phyloP scores from a whole-genome alignment of 2,888 invertebrate genomes.

The Sthenelais limicola region DNA sequence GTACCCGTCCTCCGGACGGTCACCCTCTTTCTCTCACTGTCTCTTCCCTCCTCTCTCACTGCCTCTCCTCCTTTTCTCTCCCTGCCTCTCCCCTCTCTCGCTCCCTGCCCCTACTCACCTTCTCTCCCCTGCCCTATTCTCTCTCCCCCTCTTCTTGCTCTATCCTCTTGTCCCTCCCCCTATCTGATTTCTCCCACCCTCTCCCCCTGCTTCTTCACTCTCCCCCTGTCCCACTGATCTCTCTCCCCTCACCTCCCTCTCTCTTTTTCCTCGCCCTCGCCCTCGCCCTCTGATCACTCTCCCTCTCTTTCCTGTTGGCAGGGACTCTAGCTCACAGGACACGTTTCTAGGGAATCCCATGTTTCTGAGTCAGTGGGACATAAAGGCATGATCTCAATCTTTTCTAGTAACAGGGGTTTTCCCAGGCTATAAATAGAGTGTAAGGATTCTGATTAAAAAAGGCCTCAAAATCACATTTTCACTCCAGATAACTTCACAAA shows the following conservation, averaged over 20 bases:
- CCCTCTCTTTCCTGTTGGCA: neutral
- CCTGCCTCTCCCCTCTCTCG: neutral
- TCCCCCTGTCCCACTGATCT: conserved; percentile 4
- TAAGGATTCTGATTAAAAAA: too few relatives aligned
- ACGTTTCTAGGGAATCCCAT: conserved; percentile 8
- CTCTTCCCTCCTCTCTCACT: neutral
- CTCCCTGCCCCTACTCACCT: neutral
- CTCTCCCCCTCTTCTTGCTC: too few relatives aligned
- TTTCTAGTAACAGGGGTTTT: too few relatives aligned
- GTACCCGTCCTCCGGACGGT: neutral
- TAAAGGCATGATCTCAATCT: too few relatives aligned
- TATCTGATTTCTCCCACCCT: neutral
- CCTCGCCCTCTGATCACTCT: neutral
- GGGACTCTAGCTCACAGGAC: neutral
- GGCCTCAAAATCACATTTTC: too few relatives aligned
- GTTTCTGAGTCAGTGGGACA: too few relatives aligned
- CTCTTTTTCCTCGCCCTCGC: neutral
- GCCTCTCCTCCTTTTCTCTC: neutral
- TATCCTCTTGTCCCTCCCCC: neutral
- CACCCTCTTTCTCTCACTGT: neutral
- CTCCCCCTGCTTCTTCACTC: neutral
- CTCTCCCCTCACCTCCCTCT: neutral
- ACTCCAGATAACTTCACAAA: too few relatives aligned
- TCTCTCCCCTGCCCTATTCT: conserved; percentile 1
- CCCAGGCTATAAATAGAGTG: too few relatives aligned